Evolutionary conservation across 2,888 invertebrate genomes (phyloP).

Genomic region (Xestia c-nigrum): DNA sequence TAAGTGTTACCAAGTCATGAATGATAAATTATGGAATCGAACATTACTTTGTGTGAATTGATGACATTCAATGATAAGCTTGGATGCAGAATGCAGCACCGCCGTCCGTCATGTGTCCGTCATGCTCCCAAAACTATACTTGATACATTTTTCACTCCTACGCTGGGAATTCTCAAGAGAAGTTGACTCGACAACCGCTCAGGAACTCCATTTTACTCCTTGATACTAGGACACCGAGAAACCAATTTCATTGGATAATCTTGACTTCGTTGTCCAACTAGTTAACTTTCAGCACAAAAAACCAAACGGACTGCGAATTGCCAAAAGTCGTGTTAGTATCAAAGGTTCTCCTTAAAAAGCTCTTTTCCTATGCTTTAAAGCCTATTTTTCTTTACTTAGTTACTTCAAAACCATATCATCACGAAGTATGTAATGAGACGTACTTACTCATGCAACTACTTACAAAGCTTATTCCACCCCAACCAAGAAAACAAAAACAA

Average conservation of each 20-base stretch:
- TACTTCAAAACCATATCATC: constrained; percentile 1
- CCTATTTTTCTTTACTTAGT: too few species aligned
- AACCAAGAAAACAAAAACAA: constrained; percentile 54
- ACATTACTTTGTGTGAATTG: neutral
- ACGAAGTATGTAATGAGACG: constrained; percentile 2
- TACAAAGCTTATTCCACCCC: neutral
- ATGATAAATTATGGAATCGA: neutral
- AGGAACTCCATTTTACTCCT: neutral
- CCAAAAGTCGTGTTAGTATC: too few species aligned
- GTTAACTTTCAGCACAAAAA: too few species aligned
- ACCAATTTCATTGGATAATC: neutral
- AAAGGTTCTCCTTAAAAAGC: too few species aligned
- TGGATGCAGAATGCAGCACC: neutral
- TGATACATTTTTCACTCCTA: neutral
- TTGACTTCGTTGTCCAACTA: too few species aligned
- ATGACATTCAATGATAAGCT: neutral
- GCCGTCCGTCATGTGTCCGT: too few species aligned
- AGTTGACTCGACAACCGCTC: neutral
- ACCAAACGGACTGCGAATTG: too few species aligned
- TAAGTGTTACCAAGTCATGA: neutral
- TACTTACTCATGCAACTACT: neutral
- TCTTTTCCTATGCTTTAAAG: too few species aligned
- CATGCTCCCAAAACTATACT: neutral
- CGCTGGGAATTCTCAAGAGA: neutral
- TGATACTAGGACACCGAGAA: too few species aligned